Evolutionary conservation across 1,140 invertebrate species (phyloP).

Genomic region (Palaemon carinicauda): DNA sequence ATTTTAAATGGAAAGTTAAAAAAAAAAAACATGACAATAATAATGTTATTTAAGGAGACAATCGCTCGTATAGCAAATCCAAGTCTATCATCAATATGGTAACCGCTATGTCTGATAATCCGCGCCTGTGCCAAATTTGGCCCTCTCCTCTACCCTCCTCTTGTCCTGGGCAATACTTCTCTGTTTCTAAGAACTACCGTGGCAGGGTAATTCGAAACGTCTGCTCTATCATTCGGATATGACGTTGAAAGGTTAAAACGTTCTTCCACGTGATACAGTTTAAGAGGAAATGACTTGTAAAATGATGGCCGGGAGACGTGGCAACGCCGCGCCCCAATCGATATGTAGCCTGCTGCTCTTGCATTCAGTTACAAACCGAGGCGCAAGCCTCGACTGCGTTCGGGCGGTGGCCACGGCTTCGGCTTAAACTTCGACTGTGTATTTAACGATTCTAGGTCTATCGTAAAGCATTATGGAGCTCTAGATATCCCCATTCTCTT

Average conservation of each 20-base stretch:
- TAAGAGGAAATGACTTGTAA: not conserved
- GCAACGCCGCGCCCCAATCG: conserved; percentile 36
- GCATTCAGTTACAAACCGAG: conserved; percentile 27
- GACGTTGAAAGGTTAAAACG: not conserved
- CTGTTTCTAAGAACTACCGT: not conserved
- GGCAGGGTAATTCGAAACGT: not conserved
- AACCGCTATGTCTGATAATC: conserved; percentile 41
- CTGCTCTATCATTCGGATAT: not conserved
- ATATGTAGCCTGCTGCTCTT: conserved; percentile 39
- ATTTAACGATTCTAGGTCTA: not conserved
- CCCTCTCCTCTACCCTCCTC: not conserved
- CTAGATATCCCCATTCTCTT: not conserved
- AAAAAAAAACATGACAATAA: not conserved
- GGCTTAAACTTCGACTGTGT: not conserved
- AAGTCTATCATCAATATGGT: conserved; percentile 42
- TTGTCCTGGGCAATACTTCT: no score
- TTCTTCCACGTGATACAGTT: not conserved
- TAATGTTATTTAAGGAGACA: conserved; percentile 50
- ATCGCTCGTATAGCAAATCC: conserved; percentile 44
- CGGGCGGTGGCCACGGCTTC: conserved; percentile 3
- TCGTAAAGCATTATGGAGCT: not conserved
- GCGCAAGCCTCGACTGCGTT: not conserved
- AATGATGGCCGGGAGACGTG: not conserved
- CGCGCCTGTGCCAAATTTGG: conserved; percentile 19
- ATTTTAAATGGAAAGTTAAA: not conserved